These are phyloP conservation scores for Bagarius yarrelli DNA, from an alignment of 2,113 vertebrate species.

Conservation along the genomic window DNA sequence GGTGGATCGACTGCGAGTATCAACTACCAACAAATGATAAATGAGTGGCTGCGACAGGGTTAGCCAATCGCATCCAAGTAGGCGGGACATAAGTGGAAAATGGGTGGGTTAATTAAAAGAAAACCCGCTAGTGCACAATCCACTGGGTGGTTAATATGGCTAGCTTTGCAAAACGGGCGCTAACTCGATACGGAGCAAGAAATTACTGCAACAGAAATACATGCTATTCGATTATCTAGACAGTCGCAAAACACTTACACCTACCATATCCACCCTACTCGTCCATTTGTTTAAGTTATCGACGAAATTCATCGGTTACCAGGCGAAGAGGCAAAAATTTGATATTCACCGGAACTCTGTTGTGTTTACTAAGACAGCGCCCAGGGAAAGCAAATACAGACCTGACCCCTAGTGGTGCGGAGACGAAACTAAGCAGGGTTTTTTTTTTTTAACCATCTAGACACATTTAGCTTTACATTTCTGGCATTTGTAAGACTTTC, in stretches of 20 bases:
- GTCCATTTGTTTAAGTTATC: slow-evolving; percentile 51
- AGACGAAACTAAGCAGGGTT: neutral
- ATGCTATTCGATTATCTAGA: neutral
- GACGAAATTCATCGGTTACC: slow-evolving; percentile 52
- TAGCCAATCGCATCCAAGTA: neutral
- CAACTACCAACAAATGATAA: neutral
- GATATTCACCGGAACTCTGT: slow-evolving; percentile 50
- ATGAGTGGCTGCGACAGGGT: too few relatives aligned
- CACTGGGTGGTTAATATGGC: slow-evolving; percentile 16
- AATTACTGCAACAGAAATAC: neutral
- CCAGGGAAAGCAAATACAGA: neutral
- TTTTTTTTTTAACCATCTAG: neutral
- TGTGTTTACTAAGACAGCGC: slow-evolving; percentile 38
- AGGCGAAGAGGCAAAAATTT: slow-evolving; percentile 45
- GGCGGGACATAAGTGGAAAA: neutral
- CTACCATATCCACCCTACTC: slow-evolving; percentile 54
- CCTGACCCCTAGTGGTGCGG: slow-evolving; percentile 39
- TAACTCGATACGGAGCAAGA: neutral
- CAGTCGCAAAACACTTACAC: slow-evolving; percentile 14
- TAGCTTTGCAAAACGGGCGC: slow-evolving; percentile 16
- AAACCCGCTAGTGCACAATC: neutral
- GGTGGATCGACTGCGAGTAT: neutral
- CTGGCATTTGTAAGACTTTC: too few relatives aligned
- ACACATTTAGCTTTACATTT: neutral
- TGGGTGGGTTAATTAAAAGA: neutral